Base-by-base conservation (phyloP, 2,888 invertebrate genomes). In the Cataglyphis rosenhaueri region DNA sequence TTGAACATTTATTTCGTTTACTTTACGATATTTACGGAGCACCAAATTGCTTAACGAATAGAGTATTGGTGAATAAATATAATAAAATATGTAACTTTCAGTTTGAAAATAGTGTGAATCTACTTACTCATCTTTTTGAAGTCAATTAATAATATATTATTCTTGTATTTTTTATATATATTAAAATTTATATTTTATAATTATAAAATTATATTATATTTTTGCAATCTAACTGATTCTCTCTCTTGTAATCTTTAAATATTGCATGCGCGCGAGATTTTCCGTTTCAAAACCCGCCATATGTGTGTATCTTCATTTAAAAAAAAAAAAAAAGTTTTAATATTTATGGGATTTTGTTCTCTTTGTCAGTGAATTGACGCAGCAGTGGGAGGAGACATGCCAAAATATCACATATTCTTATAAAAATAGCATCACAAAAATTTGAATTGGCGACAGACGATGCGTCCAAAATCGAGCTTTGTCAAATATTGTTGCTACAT, bases 391-490 rank as follows among this genome's bases (percentile, higher is more conserved):
- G 71, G 78, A 71, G 78, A 59, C 70, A 44, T 35, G 59, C 59
- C 59, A 35, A 79, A 79, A 71, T 32, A 52, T 68, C 71, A 18
- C 57, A 15, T 70, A 79, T 79, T 78, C 70, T 59, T 79, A 10
- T 79, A 79, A 79, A 79, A 81, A 75, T 81, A 74, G 75, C 75
- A 64, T 64, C 75, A n/a, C 75, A 81, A 81, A 81, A 81, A 64
- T 81, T 75, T 55, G 41, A 18, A 71, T 74, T 29, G 74, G 35
- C 21, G 62, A 55, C 57, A n/a, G 48, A 32, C 25, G 75, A 81
- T 35, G 25, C 38, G 25, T 15, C 12, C 10, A 8, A 29, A 71
- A 32, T 75, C 64, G 12, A 21, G 64, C 29, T 81, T 75, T 64
- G 55, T 74, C n/a, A 18, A 52, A 6, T 52, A 25, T 38, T 57